Base-by-base conservation (phyloP, 2,888 invertebrate species). In the Ormyrus nitidulus region DNA sequence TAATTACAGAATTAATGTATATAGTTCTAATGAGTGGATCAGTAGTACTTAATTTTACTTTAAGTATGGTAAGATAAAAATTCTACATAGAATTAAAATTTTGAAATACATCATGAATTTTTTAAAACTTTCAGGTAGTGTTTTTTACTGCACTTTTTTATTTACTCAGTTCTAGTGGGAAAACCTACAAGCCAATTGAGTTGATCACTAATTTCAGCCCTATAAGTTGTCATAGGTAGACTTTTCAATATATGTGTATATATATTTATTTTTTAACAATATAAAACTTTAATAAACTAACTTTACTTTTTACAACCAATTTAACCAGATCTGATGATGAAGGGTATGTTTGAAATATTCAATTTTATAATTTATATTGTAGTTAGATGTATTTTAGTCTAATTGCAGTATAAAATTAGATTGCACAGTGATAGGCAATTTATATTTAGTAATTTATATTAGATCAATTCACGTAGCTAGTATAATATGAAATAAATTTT, bases 101-200 rank as follows among this genome's bases (percentile, higher is more conserved):
- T 34, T 34, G 34, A 34, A 34, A 3, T 34, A 34, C 34, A 34
- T 34, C 34, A 34, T 34, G 6, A 59, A 79, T 59, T 65, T 73
- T 44, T 58, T 61, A 74, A 81, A 64, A 19, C 79, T 86, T 91
- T 5, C 89, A 98, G 98, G 95, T 99, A 83, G 97, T 99, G 34
- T 99, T 99, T 91, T 94, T 99, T 88, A 99, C 99, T 3, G 97
- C 99, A 0, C 92, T 99, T 7, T 99, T 99, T 92, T 99, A 99
- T 91, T 92, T 99, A 71, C 92, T 99, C 83, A 97, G 96, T 83
- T 96, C 96, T 10, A 97, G 97, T 88, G 94, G 94, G 75, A 93
- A 94, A 78, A 93, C 96, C 73, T 99, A 99, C 91, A 98, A 98
- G 88, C 99, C 99, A 0, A 95, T 99, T 13, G 97, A 98, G 88